Base-by-base conservation (phyloP, 2,113 vertebrate genomes). In the Forbesichthys papilliferus region DNA sequence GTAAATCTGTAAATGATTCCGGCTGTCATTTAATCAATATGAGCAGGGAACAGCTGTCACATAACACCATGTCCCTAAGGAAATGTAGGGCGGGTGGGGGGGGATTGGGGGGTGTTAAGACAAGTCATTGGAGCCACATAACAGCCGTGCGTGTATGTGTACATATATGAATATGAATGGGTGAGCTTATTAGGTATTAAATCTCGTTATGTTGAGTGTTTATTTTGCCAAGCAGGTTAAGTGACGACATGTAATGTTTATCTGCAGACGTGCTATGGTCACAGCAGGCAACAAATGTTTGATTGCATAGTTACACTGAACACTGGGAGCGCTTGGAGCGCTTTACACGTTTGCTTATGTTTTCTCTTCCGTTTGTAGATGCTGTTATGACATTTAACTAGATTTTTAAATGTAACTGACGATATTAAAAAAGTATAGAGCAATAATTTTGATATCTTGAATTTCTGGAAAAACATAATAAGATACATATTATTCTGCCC, bases 11-110 rank as follows among this genome's bases (percentile, higher is more conserved):
- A 90, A 92, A 94, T 94, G 93, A 95, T 91, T 89, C 74, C 61
- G 81, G 73, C 60, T 96, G 95, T 93, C 94, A 94, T 82, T 95
- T 95, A 96, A 95, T 97, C 93, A 87, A 97, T 95, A 91, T 79
- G 84, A 91, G 85, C 84, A 92, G 86, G 88, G 88, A 84, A 92
- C 93, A 94, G 93, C 93, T 95, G 94, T 94, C 94, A 92, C 86
- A 80, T 92, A 94, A 92, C 89, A 92, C 90, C 88, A 71, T 87
- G 84, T 90, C 88, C 91, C 90, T 86, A 3, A 34, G 11, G 9
- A 18, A 5, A 18, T 16, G 12, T 12, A 34, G 11, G 33, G 16
- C 84, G 81, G 89, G 83, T 8, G 87, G 83, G 89, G 33, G 16
- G 87, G 83, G 89, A 3, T 27, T 27, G 83, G 73, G 67, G 69